A percentile compares a stretch with the other conserved stretches of the same genome.
phyloP scores from a whole-genome alignment of 2,113 vertebrate genomes.

The Elachura formosa region DNA sequence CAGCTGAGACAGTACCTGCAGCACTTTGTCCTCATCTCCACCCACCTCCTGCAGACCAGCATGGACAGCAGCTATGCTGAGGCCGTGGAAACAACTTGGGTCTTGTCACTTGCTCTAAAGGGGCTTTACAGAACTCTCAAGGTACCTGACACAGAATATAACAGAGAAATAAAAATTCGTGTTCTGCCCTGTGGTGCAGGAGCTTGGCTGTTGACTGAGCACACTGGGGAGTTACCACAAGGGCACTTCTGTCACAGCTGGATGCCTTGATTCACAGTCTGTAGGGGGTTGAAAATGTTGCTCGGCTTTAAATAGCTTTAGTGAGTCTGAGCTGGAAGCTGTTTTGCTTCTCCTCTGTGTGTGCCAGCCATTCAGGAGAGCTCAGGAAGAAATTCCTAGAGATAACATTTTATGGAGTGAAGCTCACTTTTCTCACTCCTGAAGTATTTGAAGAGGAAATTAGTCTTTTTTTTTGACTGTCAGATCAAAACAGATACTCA shows the following conservation, averaged over 20 bases:
- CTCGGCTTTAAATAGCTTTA: neutral
- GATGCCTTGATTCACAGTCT: neutral
- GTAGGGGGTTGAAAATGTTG: neutral
- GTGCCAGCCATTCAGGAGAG: neutral
- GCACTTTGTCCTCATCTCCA: conserved; percentile 87
- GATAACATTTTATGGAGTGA: neutral
- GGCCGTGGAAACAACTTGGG: conserved; percentile 94
- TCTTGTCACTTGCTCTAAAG: conserved; percentile 90
- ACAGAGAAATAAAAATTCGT: neutral
- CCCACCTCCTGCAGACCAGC: conserved; percentile 83
- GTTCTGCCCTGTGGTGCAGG: accelerated
- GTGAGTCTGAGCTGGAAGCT: neutral
- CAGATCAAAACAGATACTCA: neutral
- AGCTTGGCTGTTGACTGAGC: neutral
- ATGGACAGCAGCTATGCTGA: conserved; percentile 81
- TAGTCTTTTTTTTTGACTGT: neutral
- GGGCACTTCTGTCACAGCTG: neutral
- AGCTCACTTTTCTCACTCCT: neutral
- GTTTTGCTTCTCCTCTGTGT: neutral
- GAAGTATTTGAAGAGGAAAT: neutral
- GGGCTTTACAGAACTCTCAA: conserved; percentile 93
- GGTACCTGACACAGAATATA: conserved; percentile 51
- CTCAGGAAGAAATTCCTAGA: neutral
- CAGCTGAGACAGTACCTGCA: conserved; percentile 84
- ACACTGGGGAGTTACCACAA: neutral